Evolutionary conservation across 2,113 vertebrate genomes (phyloP).

Genomic region (Corvus hawaiiensis): DNA sequence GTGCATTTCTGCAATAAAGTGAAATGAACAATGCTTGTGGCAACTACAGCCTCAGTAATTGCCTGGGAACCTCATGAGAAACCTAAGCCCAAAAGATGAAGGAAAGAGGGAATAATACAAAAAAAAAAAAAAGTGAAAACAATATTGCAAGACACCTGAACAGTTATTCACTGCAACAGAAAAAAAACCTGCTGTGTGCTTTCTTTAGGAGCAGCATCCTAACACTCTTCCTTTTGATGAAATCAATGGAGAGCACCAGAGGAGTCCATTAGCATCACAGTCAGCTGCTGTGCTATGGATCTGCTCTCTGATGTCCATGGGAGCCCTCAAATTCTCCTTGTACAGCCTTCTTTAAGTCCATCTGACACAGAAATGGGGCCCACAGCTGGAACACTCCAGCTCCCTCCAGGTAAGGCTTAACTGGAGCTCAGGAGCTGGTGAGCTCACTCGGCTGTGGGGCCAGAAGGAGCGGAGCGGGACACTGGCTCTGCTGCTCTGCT

Average conservation of each 20-base stretch:
- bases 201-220: not conserved
- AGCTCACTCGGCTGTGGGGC: fast-evolving
- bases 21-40: not conserved
- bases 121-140: not conserved
- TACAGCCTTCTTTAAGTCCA: not conserved
- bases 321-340: not conserved
- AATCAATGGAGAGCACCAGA: slow-evolving; percentile 27
- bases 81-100: not conserved
- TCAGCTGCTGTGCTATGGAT: not conserved
- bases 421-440: not conserved
- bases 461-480: fast-evolving
- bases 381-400: not conserved
- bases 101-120: not conserved
- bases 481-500: fast-evolving
- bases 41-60: not conserved
- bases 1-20: slow-evolving; percentile 19
- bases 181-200: not conserved
- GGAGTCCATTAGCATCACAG: slow-evolving; percentile 10
- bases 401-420: not conserved
- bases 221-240: not conserved
- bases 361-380: not conserved
- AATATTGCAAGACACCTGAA: not conserved
- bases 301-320: not conserved
- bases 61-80: not conserved
- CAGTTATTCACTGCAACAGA: not conserved